These are phyloP conservation scores for Aplochiton taeniatus DNA, from an alignment of 2,797 vertebrate species.

Conservation along the genomic window DNA sequence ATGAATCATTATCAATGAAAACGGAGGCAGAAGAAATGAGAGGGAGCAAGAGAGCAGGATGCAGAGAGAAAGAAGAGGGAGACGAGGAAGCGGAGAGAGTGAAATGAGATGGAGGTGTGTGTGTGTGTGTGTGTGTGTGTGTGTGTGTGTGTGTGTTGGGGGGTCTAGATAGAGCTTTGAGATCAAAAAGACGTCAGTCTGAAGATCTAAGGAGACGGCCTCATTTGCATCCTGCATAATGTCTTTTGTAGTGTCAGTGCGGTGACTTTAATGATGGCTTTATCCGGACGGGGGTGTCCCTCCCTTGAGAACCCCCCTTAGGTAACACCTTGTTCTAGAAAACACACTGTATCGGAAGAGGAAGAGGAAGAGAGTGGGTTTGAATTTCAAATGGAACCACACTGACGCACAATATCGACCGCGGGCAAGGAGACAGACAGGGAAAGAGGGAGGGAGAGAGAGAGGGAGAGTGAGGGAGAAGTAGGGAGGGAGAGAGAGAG, in stretches of 20 bases:
- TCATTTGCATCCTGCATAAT: constrained; percentile 38
- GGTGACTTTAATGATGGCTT: constrained; percentile 37
- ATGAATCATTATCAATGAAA: neutral
- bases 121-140: no score
- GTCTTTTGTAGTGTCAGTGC: constrained; percentile 31
- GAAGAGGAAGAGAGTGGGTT: neutral
- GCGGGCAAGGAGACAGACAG: no score
- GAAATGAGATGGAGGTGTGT: neutral
- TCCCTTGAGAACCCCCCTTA: neutral
- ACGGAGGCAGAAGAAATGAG: neutral
- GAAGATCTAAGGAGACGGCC: constrained; percentile 24
- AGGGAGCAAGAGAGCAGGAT: neutral
- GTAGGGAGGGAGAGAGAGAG: neutral
- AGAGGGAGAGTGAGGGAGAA: neutral
- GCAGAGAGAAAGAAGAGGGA: neutral
- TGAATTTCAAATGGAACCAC: no score
- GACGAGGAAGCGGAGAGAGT: neutral
- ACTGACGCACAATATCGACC: no score
- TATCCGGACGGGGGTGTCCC: constrained; percentile 30
- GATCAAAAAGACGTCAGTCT: constrained; percentile 33
- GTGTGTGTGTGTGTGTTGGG: neutral
- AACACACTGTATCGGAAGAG: constrained; percentile 19
- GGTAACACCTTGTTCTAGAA: constrained; percentile 29
- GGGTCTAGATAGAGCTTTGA: neutral
- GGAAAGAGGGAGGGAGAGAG: neutral